Conservation (phyloP, 2,113 vertebrate genomes). For the Sus scrofa region T2T-Sscrofa CM000816.6:51249001-51249500, state of each 20-base stretch:
- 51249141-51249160: conserved; percentile 67
- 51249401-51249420: no score
- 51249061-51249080: background rate
- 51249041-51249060: conserved; percentile 15
- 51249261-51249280: conserved; percentile 45
- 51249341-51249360: background rate
- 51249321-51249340: background rate
- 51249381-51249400: no score
- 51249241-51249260: background rate
- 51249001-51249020: conserved; percentile 13
- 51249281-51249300: background rate
- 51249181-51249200: conserved; percentile 64
- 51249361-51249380: background rate
- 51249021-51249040: background rate
- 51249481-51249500: background rate
- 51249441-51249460: no score
- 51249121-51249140: conserved; percentile 12
- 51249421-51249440: no score
- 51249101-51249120: background rate
- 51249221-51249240: conserved; percentile 57
- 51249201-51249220: conserved; percentile 60
- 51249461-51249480: no score
- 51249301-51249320: background rate
- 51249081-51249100: conserved; percentile 35
- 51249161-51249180: conserved; percentile 61